Base-by-base conservation (phyloP, 2,797 vertebrate genomes). In the Dallia pectoralis region DNA sequence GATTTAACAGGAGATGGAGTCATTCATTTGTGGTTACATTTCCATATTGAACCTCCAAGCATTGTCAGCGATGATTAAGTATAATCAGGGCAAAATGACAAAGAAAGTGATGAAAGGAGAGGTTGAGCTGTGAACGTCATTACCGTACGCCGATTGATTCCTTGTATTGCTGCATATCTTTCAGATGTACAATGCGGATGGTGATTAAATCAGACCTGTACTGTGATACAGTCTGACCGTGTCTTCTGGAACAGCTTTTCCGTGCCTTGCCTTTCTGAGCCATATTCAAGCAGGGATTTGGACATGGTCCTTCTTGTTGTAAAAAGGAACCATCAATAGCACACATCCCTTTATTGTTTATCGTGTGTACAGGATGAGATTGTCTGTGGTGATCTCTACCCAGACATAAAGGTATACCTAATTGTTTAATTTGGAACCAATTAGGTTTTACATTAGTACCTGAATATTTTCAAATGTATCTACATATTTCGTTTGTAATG, bases 101-200 rank as follows among this genome's bases (percentile, higher is more conserved):
- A 40, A 7, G 14, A 44, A 67, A 47, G 44, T 22, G 65, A 67
- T 25, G 44, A 36, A 44, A 11, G 4, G 36, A 47, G 33, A 40
- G 5, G 32, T 62, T 2, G n/a, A n/a, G 36, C 53, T 59, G n/a
- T 59, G 53, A 59, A 27, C 53, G 61, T 16, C 59, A 36, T 71
- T 67, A 53, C 47, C 44, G 65, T 44, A 7, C 19, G 65, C 11
- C 67, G 74, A 78, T 68, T 76, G 9, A 72, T 64, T 67, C 68
- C 3, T 63, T 68, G 30, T 27, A 56, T 19, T 56, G 14, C 18
- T 4, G 14, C 67, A 4, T 29, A 25, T 73, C 67, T 72, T 59
- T 2, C 51, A 47, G 22, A 5, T 48, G 73, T 59, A 73, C 36
- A 12, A 75, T 33, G 70, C 2, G 29, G 75, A 69, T 27, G 47